Percentiles rank a stretch among this genome's conserved stretches.
These are phyloP conservation scores for Lutjanus argentimaculatus DNA, from an alignment of 2,797 vertebrate genomes.

Conservation along the genomic window DNA sequence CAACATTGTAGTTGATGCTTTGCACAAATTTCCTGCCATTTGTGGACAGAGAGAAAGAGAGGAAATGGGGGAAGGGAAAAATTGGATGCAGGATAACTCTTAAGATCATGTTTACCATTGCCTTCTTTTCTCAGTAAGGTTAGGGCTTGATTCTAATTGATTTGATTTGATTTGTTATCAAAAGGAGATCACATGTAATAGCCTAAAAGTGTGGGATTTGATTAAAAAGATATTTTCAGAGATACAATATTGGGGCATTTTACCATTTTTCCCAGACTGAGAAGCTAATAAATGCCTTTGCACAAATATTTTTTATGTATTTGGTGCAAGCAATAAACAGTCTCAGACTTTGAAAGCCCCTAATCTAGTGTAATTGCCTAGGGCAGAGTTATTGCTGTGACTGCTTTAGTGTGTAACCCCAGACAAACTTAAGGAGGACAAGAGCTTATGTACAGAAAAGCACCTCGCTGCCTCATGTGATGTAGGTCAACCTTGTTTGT, in stretches of 20 bases:
- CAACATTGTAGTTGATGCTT: background rate
- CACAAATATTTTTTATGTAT: no score
- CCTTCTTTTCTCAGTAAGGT: background rate
- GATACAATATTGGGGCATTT: no score
- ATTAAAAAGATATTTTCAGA: no score
- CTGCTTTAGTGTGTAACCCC: background rate
- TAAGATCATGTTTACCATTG: background rate
- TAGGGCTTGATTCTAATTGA: background rate
- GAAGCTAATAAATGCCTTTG: no score
- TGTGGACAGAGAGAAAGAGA: background rate
- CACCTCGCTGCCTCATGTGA: conserved; percentile 2
- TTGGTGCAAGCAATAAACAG: no score
- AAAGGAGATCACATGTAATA: no score
- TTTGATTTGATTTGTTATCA: no score
- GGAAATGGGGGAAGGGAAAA: background rate
- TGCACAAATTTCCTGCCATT: background rate
- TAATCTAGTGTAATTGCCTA: background rate
- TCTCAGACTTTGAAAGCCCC: no score
- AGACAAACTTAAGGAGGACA: conserved; percentile 7
- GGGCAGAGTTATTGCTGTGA: background rate
- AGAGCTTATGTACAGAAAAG: background rate
- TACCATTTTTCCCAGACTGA: no score
- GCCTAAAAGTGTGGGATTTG: no score
- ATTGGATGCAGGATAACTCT: background rate
- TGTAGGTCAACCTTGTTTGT: conserved; percentile 11